Evolutionary conservation across 1,140 invertebrate species (phyloP).

Genomic region (Glossosoma conforme): DNA sequence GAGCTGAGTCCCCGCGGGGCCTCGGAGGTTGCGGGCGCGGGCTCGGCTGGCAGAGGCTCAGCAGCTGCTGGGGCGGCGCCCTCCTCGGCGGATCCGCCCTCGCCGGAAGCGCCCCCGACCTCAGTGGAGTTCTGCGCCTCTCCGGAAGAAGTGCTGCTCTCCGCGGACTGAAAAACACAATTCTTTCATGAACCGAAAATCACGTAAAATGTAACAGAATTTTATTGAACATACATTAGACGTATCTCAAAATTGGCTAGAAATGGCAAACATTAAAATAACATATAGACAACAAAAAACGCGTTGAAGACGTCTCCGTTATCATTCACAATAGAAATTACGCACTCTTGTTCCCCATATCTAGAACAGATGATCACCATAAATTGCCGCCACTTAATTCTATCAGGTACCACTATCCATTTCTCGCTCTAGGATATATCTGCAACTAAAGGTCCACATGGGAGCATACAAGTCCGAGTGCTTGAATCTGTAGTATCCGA

Average conservation of each 20-base stretch:
- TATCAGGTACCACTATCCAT: too few species aligned
- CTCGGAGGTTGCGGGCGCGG: slow-evolving; percentile 50
- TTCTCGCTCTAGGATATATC: too few species aligned
- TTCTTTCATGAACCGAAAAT: not conserved
- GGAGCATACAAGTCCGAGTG: too few species aligned
- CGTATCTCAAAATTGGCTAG: too few species aligned
- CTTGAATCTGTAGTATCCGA: too few species aligned
- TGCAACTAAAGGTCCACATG: too few species aligned
- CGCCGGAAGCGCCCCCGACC: slow-evolving; percentile 7
- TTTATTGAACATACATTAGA: too few species aligned
- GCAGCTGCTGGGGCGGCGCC: slow-evolving; percentile 44
- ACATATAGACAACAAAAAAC: not conserved
- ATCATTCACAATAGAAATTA: not conserved
- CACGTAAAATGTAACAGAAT: not conserved
- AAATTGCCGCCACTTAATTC: too few species aligned
- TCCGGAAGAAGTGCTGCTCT: slow-evolving; percentile 12
- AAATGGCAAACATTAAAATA: too few species aligned
- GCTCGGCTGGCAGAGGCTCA: slow-evolving; percentile 45
- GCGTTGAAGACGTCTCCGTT: not conserved
- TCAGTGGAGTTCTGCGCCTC: slow-evolving; percentile 14
- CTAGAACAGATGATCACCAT: too few species aligned
- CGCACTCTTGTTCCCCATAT: too few species aligned
- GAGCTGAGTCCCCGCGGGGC: slow-evolving; percentile 53
- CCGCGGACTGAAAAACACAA: not conserved
- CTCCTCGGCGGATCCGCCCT: slow-evolving; percentile 39